A percentile compares a stretch with the other conserved stretches of the same genome.
Conservation (phyloP, 2,113 vertebrate species). For the Melanerpes formicivorus region DNA sequence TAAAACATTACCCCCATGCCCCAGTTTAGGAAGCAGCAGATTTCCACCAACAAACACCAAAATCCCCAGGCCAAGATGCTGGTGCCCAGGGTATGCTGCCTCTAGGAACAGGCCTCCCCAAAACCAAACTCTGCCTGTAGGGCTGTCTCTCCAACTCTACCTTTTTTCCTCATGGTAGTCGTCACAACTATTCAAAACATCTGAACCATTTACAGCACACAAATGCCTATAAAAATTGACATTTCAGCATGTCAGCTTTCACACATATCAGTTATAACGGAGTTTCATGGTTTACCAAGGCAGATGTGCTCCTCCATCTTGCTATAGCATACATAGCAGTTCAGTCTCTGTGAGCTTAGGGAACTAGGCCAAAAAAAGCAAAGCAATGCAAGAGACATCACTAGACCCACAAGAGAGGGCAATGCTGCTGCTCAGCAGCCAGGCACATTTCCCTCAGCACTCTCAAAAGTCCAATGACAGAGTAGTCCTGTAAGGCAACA, state of each 20-base stretch:
- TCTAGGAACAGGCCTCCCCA: neutral
- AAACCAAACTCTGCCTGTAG: neutral
- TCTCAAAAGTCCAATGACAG: neutral
- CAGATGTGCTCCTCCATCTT: neutral
- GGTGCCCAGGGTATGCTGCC: fast-evolving
- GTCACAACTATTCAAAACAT: neutral
- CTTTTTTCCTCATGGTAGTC: neutral
- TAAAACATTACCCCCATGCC: neutral
- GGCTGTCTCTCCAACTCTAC: neutral
- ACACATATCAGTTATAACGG: neutral
- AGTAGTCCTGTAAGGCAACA: neutral
- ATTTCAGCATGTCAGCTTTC: neutral
- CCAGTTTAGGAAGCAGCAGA: neutral
- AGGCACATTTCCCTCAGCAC: neutral
- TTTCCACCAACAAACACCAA: neutral
- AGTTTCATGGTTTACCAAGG: fast-evolving
- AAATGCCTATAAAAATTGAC: neutral
- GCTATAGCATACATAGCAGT: neutral
- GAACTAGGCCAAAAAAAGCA: fast-evolving
- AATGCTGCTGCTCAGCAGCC: neutral
- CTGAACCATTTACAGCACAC: fast-evolving
- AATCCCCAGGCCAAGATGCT: neutral
- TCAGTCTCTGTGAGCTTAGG: neutral
- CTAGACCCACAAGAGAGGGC: neutral
- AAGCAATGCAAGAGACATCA: fast-evolving